Base-by-base conservation (phyloP, 2,888 invertebrate genomes). In the Harpagoxenus sublaevis region DNA sequence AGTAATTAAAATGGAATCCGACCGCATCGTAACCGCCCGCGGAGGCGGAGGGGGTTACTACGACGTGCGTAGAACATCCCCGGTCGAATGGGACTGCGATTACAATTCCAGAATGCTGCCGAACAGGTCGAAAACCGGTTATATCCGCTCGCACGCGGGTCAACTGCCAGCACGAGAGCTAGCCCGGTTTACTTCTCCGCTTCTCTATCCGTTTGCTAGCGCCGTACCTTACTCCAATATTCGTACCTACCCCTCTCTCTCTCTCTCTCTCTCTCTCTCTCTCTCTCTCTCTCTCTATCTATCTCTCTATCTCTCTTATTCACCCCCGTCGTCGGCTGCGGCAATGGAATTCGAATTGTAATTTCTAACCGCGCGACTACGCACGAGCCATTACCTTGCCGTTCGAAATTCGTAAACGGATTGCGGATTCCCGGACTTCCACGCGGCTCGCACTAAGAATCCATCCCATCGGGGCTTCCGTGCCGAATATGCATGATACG, bases 1-100 rank as follows among this genome's bases (percentile, higher is more conserved):
- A 94, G 93, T 94, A 94, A 94, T 94, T 94, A 94, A 93, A 94
- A 93, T 90, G 93, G 94, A 93, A 93, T 94, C 91, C 90, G 88
- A 88, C 81, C 81, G 71, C 68, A 83, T 73, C 65, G 85, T 85
- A 68, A 51, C 60, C 77, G 53, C 70, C 45, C 57, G 60, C 60
- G 28, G 42, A 23, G 57, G n/a, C n/a, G 18, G 18, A 10, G 12
- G 57, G 55, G 51, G 78, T 51, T 78, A 65, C 39, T 78, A 60
- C 79, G 63, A 82, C 73, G 84, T 85, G 84, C 84, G 85, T 87
- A 55, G 66, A 71, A 68, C 70, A 66, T 74, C 83, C 73, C 83
- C 81, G 87, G 88, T 90, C 90, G 89, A 89, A 89, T 90, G 86
- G 87, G 91, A 91, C 89, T 90, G 92, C 93, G 92, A 94, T 94